Evolutionary conservation across 2,113 vertebrate species (phyloP).

Genomic region (Chaetorhynchus papuensis): DNA sequence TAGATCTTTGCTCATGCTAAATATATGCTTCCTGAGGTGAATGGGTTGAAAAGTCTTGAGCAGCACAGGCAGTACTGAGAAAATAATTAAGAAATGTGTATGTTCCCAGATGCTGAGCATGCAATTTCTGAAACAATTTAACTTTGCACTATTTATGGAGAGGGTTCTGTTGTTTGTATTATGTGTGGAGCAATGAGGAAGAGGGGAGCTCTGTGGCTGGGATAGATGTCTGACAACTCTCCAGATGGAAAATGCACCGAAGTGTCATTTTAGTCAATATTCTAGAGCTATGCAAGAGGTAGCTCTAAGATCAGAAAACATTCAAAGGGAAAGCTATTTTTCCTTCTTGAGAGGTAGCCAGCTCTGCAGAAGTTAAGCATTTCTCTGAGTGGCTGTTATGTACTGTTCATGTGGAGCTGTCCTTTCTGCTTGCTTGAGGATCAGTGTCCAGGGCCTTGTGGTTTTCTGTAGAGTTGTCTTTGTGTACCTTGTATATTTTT

Average conservation of each 20-base stretch:
- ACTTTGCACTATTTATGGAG: neutral
- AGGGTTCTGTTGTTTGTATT: neutral
- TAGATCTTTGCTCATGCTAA: neutral
- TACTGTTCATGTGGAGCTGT: neutral
- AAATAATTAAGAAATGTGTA: neutral
- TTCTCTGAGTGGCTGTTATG: neutral
- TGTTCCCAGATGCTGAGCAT: neutral
- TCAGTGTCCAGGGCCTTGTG: neutral
- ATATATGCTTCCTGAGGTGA: neutral
- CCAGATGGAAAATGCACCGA: neutral
- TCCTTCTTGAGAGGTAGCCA: neutral
- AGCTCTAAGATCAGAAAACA: neutral
- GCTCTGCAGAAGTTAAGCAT: neutral
- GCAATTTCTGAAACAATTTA: neutral
- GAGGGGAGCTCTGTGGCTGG: neutral
- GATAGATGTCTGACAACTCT: neutral
- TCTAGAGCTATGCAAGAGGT: neutral
- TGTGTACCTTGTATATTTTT: neutral
- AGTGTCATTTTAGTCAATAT: neutral
- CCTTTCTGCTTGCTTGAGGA: rapidly evolving
- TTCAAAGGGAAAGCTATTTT: neutral
- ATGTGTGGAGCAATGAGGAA: neutral
- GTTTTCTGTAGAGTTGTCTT: neutral
- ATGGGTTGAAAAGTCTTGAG: neutral
- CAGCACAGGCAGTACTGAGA: neutral